Percentiles rank a stretch among this genome's conserved stretches.
These are phyloP conservation scores for Marronus borbonicus DNA, from an alignment of 2,888 invertebrate genomes.

Conservation along the genomic window DNA sequence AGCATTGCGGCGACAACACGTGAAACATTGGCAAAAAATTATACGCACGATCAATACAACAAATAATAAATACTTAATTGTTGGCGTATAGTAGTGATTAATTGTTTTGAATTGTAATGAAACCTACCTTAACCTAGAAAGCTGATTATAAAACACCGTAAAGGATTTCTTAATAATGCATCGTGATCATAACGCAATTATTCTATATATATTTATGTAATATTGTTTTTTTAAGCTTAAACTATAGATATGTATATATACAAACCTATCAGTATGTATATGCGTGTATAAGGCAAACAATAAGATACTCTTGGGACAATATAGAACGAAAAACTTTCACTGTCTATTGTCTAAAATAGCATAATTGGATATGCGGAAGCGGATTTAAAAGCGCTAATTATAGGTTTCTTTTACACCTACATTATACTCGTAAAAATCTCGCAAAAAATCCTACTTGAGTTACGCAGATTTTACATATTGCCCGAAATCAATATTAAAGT, in stretches of 20 bases:
- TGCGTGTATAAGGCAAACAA: too few relatives aligned
- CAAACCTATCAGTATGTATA: too few relatives aligned
- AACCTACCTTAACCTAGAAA: constrained; percentile 15
- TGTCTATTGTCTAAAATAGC: constrained; percentile 1
- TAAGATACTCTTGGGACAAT: too few relatives aligned
- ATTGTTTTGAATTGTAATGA: neutral
- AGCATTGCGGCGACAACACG: constrained; percentile 3
- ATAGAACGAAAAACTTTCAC: constrained; percentile 15
- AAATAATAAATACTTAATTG: neutral
- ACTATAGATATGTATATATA: neutral
- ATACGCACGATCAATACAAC: too few relatives aligned
- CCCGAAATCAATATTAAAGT: too few relatives aligned
- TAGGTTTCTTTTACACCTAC: neutral
- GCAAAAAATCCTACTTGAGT: too few relatives aligned
- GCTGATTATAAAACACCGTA: neutral
- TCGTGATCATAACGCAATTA: neutral
- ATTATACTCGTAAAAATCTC: neutral
- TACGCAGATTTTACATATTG: too few relatives aligned
- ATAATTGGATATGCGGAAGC: constrained; percentile 8
- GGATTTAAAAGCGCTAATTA: constrained; percentile 2
- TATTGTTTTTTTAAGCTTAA: neutral
- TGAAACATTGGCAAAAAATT: neutral
- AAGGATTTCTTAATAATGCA: too few relatives aligned
- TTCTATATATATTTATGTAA: constrained; percentile 9
- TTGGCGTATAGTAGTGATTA: neutral